Evolutionary conservation across 2,888 invertebrate species (phyloP).

Genomic region (Eubasilissa splendida): DNA sequence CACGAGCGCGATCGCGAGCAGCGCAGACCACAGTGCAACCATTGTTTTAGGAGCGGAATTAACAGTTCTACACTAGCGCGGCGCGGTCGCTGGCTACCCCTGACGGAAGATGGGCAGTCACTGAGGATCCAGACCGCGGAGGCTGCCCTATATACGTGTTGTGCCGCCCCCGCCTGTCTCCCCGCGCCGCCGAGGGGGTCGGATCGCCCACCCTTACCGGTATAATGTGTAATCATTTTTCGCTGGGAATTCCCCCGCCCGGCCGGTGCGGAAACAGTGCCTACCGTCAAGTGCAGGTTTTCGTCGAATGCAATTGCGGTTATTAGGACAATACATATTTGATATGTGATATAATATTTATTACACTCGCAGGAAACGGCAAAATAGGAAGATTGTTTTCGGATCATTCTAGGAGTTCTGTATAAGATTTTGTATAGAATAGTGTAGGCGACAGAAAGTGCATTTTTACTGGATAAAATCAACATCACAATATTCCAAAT

Average conservation of each 20-base stretch:
- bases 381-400: too few relatives aligned
- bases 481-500: too few relatives aligned
- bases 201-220: conserved; percentile 1
- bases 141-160: conserved; percentile 40
- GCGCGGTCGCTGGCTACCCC: not conserved
- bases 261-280: not conserved
- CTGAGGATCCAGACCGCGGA: conserved; percentile 8
- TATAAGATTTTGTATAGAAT: too few relatives aligned
- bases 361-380: too few relatives aligned
- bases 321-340: too few relatives aligned
- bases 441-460: too few relatives aligned
- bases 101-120: conserved; percentile 10
- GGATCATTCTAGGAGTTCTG: too few relatives aligned
- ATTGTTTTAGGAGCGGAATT: not conserved
- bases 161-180: conserved; percentile 22
- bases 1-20: conserved; percentile 26
- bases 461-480: too few relatives aligned
- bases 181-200: not conserved
- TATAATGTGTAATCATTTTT: not conserved
- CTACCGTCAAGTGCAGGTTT: not conserved
- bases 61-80: not conserved
- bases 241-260: not conserved
- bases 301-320: not conserved
- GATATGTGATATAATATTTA: too few relatives aligned
- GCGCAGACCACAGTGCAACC: not conserved